A percentile compares a stretch with the other conserved stretches of the same genome.
Evolutionary conservation across 2,113 vertebrate genomes (phyloP).

Genomic region (Gavia stellata): DNA sequence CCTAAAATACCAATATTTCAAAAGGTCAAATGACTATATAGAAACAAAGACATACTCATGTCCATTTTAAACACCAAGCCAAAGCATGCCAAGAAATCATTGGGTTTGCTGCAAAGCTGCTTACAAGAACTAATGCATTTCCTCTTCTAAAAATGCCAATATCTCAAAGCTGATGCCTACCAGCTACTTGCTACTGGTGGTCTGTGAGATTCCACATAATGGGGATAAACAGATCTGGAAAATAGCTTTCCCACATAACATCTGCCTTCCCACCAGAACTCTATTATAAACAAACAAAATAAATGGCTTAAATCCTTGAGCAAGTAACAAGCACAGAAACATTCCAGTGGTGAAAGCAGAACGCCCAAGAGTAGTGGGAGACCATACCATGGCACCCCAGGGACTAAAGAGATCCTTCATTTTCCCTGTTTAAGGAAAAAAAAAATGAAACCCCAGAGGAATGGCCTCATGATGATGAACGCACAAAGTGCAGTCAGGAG

Average conservation of each 20-base stretch:
- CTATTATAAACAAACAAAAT: slow-evolving; percentile 61
- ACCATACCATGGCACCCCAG: background rate
- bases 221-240: slow-evolving; percentile 9
- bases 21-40: slow-evolving; percentile 23
- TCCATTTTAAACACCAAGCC: background rate
- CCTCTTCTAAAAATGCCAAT: background rate
- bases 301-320: slow-evolving; percentile 53
- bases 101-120: background rate
- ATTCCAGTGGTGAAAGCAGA: slow-evolving; percentile 51
- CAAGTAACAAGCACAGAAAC: background rate
- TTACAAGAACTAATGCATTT: background rate
- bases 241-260: slow-evolving; percentile 60
- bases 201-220: background rate
- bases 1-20: slow-evolving; percentile 49
- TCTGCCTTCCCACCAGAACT: slow-evolving; percentile 54
- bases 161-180: background rate
- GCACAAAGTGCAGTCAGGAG: background rate
- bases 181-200: background rate
- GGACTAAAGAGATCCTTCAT: background rate
- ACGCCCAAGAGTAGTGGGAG: background rate
- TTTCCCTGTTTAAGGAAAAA: background rate
- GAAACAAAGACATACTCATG: background rate
- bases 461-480: background rate
- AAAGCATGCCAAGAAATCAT: background rate
- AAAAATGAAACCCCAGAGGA: background rate